A percentile compares a stretch with the other conserved stretches of the same genome.
phyloP scores from a whole-genome alignment of 2,888 invertebrate genomes.

The Andrena chrysosceles region DNA sequence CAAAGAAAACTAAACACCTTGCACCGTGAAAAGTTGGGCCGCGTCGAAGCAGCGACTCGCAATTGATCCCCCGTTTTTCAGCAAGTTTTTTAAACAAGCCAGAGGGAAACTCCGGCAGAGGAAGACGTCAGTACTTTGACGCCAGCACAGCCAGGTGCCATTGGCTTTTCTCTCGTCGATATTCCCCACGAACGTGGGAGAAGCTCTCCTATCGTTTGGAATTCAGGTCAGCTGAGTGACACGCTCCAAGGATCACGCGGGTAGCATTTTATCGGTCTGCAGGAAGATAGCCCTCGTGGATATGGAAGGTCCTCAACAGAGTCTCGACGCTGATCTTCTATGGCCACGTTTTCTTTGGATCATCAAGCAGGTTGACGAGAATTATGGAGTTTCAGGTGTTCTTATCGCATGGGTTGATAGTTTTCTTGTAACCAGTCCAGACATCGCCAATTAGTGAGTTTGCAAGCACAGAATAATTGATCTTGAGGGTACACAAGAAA shows the following conservation, averaged over 20 bases:
- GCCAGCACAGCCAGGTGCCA: slow-evolving; percentile 4
- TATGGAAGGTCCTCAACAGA: slow-evolving; percentile 22
- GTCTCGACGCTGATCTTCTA: slow-evolving; percentile 7
- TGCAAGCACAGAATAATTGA: not conserved
- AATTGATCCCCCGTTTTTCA: not conserved
- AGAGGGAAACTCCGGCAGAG: not conserved
- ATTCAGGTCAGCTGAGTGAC: slow-evolving; percentile 31
- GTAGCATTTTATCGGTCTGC: slow-evolving; percentile 26
- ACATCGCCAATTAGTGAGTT: not conserved
- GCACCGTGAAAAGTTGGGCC: not conserved
- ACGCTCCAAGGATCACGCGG: slow-evolving; percentile 4
- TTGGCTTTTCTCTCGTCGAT: not conserved
- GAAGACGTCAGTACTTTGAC: not conserved
- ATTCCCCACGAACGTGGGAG: not conserved
- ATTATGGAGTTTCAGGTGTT: not conserved
- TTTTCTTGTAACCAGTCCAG: not conserved
- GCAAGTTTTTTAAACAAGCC: not conserved
- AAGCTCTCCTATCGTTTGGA: not conserved
- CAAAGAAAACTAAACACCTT: not conserved
- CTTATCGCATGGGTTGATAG: not conserved
- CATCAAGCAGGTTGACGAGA: not conserved
- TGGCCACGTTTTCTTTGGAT: slow-evolving; percentile 9
- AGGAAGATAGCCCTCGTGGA: slow-evolving; percentile 14
- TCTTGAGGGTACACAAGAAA: not conserved
- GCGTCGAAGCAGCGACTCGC: not conserved